phyloP scores from a whole-genome alignment of 2,113 vertebrate species.

The Bubo blakistoni region DNA sequence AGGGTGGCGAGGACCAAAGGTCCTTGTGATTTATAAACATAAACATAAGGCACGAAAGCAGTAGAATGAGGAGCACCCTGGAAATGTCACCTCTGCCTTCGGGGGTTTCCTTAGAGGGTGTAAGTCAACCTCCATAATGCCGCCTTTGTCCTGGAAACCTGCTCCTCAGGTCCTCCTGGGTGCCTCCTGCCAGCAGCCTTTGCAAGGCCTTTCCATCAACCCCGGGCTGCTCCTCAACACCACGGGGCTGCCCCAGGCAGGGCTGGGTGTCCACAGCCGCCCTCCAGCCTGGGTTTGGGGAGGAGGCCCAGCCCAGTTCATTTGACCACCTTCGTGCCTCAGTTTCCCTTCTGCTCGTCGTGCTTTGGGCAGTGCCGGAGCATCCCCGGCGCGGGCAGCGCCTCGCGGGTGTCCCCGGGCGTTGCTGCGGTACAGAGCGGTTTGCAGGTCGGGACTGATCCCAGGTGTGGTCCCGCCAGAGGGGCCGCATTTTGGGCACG shows the following conservation, averaged over 20 bases:
- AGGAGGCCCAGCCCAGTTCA: not conserved
- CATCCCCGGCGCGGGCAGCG: not conserved
- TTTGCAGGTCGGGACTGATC: not conserved
- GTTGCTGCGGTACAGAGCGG: rapidly evolving
- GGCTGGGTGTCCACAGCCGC: rapidly evolving
- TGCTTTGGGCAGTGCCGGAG: rapidly evolving
- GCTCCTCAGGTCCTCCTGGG: not conserved
- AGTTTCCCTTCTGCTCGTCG: not conserved
- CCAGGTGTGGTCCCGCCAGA: not conserved
- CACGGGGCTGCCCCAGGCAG: rapidly evolving
- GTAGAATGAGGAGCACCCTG: not conserved
- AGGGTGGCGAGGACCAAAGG: rapidly evolving
- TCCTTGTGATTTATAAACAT: not conserved
- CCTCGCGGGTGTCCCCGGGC: rapidly evolving
- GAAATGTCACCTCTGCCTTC: not conserved
- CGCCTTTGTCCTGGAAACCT: constrained; percentile 35
- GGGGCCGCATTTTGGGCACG: not conserved
- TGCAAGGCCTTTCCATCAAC: not conserved
- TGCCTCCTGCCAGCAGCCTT: not conserved
- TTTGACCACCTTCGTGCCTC: not conserved
- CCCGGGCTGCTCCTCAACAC: not conserved
- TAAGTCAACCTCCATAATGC: not conserved
- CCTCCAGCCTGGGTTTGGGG: rapidly evolving
- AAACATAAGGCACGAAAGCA: not conserved
- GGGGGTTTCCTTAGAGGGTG: not conserved